Base-by-base conservation (phyloP, 92 coral and sea anemone genomes). In the Montipora capitata region DNA sequence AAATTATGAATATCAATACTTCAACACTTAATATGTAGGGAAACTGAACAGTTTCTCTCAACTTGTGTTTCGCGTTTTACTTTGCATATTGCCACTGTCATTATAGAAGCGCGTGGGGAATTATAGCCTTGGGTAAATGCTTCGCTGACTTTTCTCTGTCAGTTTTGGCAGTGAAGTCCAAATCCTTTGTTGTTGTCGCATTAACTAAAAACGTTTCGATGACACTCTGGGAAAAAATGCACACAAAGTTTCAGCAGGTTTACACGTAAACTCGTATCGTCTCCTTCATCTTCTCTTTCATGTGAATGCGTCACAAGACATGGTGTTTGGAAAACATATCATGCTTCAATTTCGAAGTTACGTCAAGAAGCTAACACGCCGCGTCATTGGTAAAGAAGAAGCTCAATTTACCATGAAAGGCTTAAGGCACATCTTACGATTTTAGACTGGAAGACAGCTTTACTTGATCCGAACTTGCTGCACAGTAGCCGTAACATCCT, bases 401-500 rank as follows among this genome's bases (percentile, higher is more conserved):
- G 45, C 74, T 40, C 41, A 52, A n/a, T 17, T 68, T 52, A 35
- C 76, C 66, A 81, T 68, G 7, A 40, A 15, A 8, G 49, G 45
- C 44, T 45, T 35, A 14, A 42, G 9, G 66, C 77, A 14, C 40
- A 49, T 54, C 40, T 68, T 38, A 81, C 1, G 67, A 68, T 20
- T 81, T 68, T 2, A 68, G 67, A 83, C 71, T 63, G 35, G 52
- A 44, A 7, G 44, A 13, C 51, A 59, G 15, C 44, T 57, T 76
- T 27, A 5, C 42, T 48, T 48, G 52, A 17, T 63, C 75, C 39
- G 83, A 75, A 52, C 74, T 76, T 4, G 94, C 79, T 2, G 94
- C 80, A 69, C 35, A 27, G 35, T 76, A 85, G 5, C 94, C 94
- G 45, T 81, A 91, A 64, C 94, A 91, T 42, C 76, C 64, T 16